Percentiles rank a stretch among this genome's conserved stretches.
Evolutionary conservation across 1,140 invertebrate genomes (phyloP).

Genomic region (Pseudoatta argentina): DNA sequence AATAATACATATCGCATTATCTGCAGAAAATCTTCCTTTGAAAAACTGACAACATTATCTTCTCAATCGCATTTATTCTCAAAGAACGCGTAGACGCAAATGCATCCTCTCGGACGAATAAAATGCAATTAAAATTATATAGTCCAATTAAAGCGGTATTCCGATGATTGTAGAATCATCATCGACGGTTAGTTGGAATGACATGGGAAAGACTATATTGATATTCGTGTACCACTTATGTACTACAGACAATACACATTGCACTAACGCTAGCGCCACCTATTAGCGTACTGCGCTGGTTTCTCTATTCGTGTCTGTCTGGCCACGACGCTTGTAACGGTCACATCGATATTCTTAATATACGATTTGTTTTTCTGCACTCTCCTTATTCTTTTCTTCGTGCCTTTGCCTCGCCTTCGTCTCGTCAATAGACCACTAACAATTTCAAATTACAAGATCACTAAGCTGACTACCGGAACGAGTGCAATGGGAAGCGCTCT

Average conservation of each 20-base stretch:
- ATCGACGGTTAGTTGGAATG: not conserved
- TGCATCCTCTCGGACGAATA: not conserved
- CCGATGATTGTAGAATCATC: not conserved
- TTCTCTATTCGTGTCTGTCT: too few species aligned
- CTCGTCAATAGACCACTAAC: too few species aligned
- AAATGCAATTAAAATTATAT: slow-evolving; percentile 23
- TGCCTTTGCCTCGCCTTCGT: too few species aligned
- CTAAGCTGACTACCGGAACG: slow-evolving; percentile 9
- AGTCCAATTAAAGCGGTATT: not conserved
- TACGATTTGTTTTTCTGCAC: too few species aligned
- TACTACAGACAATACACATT: too few species aligned
- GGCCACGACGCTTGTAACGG: too few species aligned
- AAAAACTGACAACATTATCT: not conserved
- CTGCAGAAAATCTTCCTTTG: not conserved
- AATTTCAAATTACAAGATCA: slow-evolving; percentile 73
- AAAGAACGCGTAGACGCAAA: not conserved
- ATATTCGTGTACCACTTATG: too few species aligned
- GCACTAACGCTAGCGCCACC: too few species aligned
- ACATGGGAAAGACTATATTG: not conserved
- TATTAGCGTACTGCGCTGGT: too few species aligned
- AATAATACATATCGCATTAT: not conserved
- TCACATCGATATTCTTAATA: too few species aligned
- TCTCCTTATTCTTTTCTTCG: too few species aligned
- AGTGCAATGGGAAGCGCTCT: slow-evolving; percentile 48
- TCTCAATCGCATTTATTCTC: not conserved